These are phyloP conservation scores for Styela plicata DNA, from an alignment of 23 tunicate genomes.

Conservation along the genomic window DNA sequence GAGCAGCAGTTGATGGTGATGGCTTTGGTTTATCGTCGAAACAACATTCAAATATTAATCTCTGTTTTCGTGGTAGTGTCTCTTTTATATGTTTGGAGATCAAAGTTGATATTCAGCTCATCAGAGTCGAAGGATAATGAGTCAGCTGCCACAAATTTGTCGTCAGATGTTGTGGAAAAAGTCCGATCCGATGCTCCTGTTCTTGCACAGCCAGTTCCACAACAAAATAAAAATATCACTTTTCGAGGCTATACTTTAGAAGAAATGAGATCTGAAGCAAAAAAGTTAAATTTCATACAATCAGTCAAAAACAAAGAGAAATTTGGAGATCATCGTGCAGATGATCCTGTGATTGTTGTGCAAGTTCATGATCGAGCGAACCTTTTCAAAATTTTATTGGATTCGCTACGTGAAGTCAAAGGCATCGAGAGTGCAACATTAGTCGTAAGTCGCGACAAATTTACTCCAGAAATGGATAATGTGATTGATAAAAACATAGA, in stretches of 20 bases:
- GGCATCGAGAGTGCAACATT: conserved; percentile 71
- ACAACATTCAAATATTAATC: neutral
- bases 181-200: neutral
- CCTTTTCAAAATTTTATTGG: conserved; percentile 49
- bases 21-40: neutral
- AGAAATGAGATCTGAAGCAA: conserved; percentile 13
- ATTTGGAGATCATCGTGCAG: conserved; percentile 51
- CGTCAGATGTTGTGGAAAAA: neutral
- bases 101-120: neutral
- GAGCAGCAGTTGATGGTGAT: too few species aligned
- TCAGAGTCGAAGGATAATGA: neutral
- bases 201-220: neutral
- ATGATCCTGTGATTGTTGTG: conserved; percentile 44
- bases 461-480: conserved; percentile 37
- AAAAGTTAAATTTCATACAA: conserved; percentile 47
- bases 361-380: conserved; percentile 68
- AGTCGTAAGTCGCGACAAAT: conserved; percentile 71
- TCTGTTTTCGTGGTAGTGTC: neutral
- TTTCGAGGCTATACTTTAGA: neutral
- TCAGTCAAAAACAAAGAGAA: conserved; percentile 44
- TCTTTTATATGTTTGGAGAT: neutral
- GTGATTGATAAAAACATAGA: conserved; percentile 41
- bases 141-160: neutral
- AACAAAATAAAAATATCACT: neutral
- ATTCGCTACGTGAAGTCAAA: conserved; percentile 45